These are phyloP conservation scores for Upupa epops DNA, from an alignment of 2,113 vertebrate genomes.

Conservation along the genomic window DNA sequence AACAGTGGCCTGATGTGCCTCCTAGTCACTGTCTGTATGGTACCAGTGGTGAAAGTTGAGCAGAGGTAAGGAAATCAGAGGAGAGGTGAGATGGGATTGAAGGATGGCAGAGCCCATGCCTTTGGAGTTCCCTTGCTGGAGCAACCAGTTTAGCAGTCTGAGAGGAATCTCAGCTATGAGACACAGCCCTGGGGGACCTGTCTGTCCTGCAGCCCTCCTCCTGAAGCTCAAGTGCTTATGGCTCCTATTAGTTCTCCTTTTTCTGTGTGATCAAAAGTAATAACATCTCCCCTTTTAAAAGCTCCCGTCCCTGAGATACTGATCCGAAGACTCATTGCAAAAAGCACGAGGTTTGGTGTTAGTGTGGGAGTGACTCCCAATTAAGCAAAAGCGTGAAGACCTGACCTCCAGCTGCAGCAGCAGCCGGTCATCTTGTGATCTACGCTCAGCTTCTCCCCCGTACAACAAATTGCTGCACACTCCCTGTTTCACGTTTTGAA, in stretches of 20 bases:
- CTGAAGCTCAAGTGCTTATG: fast-evolving
- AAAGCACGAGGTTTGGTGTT: background rate
- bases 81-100: background rate
- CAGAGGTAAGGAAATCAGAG: background rate
- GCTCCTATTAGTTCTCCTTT: background rate
- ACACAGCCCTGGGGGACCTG: background rate
- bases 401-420: background rate
- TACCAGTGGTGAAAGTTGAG: background rate
- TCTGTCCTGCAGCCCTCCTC: background rate
- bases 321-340: background rate
- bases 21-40: background rate
- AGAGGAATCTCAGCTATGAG: background rate
- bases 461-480: background rate
- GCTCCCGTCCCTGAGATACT: background rate
- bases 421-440: background rate
- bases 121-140: fast-evolving
- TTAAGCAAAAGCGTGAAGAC: background rate
- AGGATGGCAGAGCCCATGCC: too few relatives aligned
- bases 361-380: background rate
- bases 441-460: background rate
- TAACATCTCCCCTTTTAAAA: background rate
- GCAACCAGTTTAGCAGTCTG: background rate
- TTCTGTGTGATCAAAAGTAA: too few relatives aligned
- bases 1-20: background rate
- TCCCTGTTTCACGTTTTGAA: background rate